A percentile compares a stretch with the other conserved stretches of the same genome.
Evolutionary conservation across 2,797 vertebrate genomes (phyloP).

Genomic region (Dallia pectoralis): DNA sequence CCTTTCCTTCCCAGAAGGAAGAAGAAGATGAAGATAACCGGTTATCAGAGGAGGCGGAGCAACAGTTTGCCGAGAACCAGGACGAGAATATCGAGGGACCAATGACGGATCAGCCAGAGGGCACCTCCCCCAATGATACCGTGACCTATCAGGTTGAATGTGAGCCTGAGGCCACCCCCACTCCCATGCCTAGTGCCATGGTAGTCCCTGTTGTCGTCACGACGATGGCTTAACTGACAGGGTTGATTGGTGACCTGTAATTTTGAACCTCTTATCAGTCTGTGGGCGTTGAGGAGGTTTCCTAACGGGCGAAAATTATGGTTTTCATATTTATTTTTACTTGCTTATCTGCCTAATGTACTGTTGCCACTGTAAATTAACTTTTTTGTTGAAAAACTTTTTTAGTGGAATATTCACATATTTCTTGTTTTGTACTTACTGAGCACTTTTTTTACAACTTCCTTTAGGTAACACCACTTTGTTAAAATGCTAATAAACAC

Average conservation of each 20-base stretch:
- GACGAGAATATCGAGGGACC: conserved; percentile 57
- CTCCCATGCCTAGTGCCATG: conserved; percentile 60
- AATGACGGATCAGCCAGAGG: conserved; percentile 67
- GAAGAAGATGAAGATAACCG: conserved; percentile 87
- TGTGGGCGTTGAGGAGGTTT: conserved; percentile 2
- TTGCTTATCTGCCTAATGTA: conserved; percentile 32
- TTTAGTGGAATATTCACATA: conserved; percentile 57
- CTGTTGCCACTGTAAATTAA: conserved; percentile 33
- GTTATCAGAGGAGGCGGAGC: conserved; percentile 88
- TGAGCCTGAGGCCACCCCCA: conserved; percentile 50
- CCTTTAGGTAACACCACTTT: conserved; percentile 54
- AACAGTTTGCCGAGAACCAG: conserved; percentile 74
- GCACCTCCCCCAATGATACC: conserved; percentile 70
- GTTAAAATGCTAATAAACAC: conserved; percentile 51
- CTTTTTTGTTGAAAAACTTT: conserved; percentile 51
- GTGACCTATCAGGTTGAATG: conserved; percentile 80
- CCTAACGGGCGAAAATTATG: conserved; percentile 9
- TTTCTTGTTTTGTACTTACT: conserved; percentile 55
- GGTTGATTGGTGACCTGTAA: conserved; percentile 11
- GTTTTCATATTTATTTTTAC: conserved; percentile 28
- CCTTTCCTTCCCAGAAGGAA: conserved; percentile 76
- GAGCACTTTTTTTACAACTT: conserved; percentile 52
- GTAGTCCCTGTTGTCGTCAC: conserved; percentile 75
- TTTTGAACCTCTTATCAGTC: conserved; percentile 14
- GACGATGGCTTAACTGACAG: conserved; percentile 57